Base-by-base conservation (phyloP, 2,113 vertebrate species). In the Dinomys branickii region DNA sequence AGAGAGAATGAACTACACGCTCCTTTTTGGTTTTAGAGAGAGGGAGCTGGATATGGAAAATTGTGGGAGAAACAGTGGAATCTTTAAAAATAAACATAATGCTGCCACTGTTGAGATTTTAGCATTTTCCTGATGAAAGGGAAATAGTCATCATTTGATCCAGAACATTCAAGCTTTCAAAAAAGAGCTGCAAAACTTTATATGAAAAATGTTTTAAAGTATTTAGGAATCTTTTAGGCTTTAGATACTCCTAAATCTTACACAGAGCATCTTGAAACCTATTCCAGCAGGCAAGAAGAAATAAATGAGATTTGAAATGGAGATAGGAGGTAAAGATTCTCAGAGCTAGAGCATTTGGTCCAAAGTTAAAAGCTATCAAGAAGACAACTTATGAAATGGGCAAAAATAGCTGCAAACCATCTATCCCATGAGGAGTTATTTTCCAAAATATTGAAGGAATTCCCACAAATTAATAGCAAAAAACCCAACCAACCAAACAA, bases 21-120 rank as follows among this genome's bases (percentile, higher is more conserved):
- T 67, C n/a, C 24, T 56, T 83, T 67, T 90, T 83, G 69, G 19
- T 47, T 90, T 94, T n/a, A 93, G n/a, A 90, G 19, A 94, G 33
- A 78, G 84, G 61, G 17, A 73, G 14, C 26, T 54, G 14, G 52
- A 81, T 38, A 54, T 56, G 9, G 7, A 85, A 50, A 50, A 10
- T 50, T 41, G 77, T n/a, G 33, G 22, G 50, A 90, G 71, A 50
- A 83, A 73, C 14, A 88, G 5, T 26, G 63, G 20, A 81, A 50
- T 1, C 0, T 58, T 87, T 85, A 83, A 9, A 67, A 87, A 90
- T 61, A 90, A 73, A 59, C 12, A 50, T 5, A 94, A 83, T 58
- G 0, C 78, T 90, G 56, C 14, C 16, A 80, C 28, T 85, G 33
- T 3, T 7, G 71, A 84, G 7, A 73, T 61, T 77, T 87, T 67